Conservation (phyloP, 2,113 vertebrate species). For the Spheniscus mendiculus region DNA sequence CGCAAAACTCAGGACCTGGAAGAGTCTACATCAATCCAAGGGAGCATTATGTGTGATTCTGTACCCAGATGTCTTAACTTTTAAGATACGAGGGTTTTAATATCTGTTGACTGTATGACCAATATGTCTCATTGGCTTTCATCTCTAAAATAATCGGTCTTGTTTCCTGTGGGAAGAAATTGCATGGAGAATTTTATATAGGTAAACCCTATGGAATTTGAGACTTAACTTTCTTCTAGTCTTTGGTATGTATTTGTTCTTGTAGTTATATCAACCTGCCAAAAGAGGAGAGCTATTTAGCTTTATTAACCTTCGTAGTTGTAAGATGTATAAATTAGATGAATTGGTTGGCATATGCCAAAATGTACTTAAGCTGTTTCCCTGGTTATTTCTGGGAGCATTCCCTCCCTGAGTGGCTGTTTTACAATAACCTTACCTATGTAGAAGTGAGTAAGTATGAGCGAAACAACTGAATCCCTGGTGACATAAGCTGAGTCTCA, state of each 20-base stretch:
- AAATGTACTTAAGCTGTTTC: not conserved
- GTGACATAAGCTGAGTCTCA: not conserved
- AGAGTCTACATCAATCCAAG: constrained; percentile 70
- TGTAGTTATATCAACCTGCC: not conserved
- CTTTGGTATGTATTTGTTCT: not conserved
- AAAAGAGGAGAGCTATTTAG: not conserved
- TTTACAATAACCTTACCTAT: not conserved
- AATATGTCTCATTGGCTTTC: not conserved
- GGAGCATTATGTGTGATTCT: constrained; percentile 78
- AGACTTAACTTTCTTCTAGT: not conserved
- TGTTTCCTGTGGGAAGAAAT: not conserved
- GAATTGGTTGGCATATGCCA: not conserved
- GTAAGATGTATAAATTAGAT: not conserved
- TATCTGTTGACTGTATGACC: not conserved
- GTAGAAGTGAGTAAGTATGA: not conserved
- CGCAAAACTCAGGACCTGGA: not conserved
- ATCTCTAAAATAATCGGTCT: not conserved
- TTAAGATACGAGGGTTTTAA: not conserved
- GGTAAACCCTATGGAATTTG: not conserved
- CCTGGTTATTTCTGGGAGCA: not conserved
- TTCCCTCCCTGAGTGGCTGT: not conserved
- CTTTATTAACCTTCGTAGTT: not conserved
- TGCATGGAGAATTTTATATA: not conserved
- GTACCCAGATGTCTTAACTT: not conserved
- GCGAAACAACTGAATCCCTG: not conserved